Evolutionary conservation across 2,113 vertebrate species (phyloP).

Genomic region (Pygathrix nemaeus): DNA sequence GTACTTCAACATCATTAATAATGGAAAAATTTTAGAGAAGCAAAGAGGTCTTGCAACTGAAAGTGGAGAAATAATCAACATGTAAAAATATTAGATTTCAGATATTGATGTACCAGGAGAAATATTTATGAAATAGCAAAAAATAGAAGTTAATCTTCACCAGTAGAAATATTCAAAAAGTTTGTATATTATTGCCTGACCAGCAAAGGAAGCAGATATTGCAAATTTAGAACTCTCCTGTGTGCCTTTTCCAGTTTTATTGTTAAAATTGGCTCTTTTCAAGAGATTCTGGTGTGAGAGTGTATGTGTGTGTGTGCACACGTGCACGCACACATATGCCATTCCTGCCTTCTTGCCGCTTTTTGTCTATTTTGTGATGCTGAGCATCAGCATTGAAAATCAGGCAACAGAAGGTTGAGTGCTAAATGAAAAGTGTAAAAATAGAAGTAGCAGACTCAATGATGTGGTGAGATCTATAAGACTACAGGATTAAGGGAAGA

Average conservation of each 20-base stretch:
- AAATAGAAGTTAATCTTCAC: not conserved
- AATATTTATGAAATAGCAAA: not conserved
- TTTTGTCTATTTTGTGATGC: not conserved
- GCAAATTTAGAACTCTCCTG: not conserved
- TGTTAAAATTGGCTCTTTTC: not conserved
- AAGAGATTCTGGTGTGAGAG: not conserved
- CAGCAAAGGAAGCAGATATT: not conserved
- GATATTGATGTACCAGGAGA: not conserved
- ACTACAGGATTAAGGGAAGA: not conserved
- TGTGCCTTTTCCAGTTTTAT: not conserved
- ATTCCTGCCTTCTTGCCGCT: not conserved
- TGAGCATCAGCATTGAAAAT: not conserved
- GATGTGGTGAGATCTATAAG: not conserved
- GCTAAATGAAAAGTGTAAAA: conserved; percentile 38
- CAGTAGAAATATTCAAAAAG: not conserved
- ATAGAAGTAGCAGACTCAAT: conserved; percentile 9
- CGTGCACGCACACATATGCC: rapidly evolving
- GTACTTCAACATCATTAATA: not conserved
- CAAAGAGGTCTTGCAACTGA: not conserved
- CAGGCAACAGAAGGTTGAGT: conserved; percentile 31
- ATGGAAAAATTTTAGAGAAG: not conserved
- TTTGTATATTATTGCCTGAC: not conserved
- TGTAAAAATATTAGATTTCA: not conserved
- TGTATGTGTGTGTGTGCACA: not conserved
- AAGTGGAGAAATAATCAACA: not conserved